Percentiles rank a stretch among this genome's conserved stretches.
Conservation (phyloP, 2,113 vertebrate genomes). For the Suricata suricatta region DNA sequence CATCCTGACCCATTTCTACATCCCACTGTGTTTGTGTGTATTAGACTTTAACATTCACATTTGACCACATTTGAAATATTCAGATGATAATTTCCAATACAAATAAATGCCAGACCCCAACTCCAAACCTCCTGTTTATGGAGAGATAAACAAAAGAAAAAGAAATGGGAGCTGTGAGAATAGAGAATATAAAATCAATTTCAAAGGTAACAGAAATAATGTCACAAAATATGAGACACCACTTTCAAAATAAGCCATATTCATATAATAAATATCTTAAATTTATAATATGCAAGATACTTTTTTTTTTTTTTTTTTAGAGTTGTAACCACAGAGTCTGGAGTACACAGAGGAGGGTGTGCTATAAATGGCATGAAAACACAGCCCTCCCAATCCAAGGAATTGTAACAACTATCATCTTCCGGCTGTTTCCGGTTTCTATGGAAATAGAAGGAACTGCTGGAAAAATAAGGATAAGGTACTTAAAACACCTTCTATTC, state of each 20-base stretch:
- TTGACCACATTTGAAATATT: conserved; percentile 28
- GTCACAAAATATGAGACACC: background rate
- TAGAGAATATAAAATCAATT: background rate
- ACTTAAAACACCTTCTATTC: conserved; percentile 67
- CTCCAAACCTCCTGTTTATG: background rate
- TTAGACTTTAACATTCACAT: background rate
- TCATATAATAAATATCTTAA: conserved; percentile 17
- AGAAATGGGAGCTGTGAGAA: background rate
- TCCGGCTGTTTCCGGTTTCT: conserved; percentile 50
- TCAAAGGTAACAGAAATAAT: conserved; percentile 32
- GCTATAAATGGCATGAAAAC: background rate
- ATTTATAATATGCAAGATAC: background rate
- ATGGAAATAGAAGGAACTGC: conserved; percentile 32
- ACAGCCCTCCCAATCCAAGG: background rate
- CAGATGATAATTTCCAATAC: conserved; percentile 25
- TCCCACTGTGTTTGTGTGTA: no score
- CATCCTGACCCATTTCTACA: background rate
- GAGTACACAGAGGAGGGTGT: conserved; percentile 4
- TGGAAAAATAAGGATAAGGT: conserved; percentile 24
- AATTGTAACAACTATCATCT: conserved; percentile 28
- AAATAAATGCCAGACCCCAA: conserved; percentile 24
- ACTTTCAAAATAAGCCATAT: conserved; percentile 18
- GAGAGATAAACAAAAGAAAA: conserved; percentile 35
- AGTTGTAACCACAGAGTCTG: background rate
- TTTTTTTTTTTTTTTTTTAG: background rate